Conservation (phyloP, 2,113 vertebrate species). For the Sphyrna mokarran region DNA sequence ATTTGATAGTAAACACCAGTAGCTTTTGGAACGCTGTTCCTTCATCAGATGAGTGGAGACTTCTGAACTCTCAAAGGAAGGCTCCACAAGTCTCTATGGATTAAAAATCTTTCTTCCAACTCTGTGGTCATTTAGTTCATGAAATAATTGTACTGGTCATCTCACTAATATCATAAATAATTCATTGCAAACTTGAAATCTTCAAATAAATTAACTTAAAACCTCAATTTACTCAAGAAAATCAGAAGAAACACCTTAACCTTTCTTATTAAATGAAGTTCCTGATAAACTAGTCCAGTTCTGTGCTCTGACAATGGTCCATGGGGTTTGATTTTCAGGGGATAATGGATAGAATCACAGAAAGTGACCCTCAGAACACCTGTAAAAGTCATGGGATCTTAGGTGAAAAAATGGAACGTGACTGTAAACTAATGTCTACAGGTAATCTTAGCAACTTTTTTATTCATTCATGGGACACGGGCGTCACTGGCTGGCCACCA, state of each 20-base stretch:
- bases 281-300: neutral
- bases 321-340: neutral
- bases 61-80: neutral
- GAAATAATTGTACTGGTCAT: neutral
- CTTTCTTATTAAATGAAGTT: neutral
- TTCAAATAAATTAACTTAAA: neutral
- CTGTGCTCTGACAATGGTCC: neutral
- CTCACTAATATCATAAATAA: neutral
- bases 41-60: too few relatives aligned
- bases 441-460: neutral
- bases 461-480: too few relatives aligned
- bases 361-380: neutral
- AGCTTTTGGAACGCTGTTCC: too few relatives aligned
- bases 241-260: neutral
- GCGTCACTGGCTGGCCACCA: too few relatives aligned
- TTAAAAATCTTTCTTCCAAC: neutral
- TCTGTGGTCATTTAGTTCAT: neutral
- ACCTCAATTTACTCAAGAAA: neutral
- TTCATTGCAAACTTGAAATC: neutral
- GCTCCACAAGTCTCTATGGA: neutral
- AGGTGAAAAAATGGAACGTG: neutral
- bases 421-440: neutral
- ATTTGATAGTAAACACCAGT: too few relatives aligned
- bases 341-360: neutral
- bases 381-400: neutral